These are phyloP conservation scores for Regulus satrapa DNA, from an alignment of 2,113 vertebrate species.

Conservation along the genomic window DNA sequence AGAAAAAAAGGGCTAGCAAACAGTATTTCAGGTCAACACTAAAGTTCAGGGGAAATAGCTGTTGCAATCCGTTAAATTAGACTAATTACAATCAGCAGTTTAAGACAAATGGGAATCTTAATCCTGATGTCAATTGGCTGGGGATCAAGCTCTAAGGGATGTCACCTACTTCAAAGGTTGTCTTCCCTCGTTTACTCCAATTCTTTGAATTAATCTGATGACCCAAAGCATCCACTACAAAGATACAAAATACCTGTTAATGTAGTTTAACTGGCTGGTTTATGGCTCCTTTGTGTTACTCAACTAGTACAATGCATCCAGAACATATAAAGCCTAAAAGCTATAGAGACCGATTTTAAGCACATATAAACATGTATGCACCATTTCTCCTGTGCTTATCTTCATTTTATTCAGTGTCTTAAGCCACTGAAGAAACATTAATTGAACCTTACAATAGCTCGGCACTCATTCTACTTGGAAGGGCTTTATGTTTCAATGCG, in stretches of 20 bases:
- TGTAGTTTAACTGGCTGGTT: background rate
- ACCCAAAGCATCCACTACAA: background rate
- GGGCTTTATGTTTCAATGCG: background rate
- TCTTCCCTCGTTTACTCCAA: background rate
- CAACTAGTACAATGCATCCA: background rate
- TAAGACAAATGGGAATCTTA: background rate
- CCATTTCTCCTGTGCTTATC: background rate
- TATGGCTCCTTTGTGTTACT: background rate
- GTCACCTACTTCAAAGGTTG: background rate
- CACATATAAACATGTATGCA: background rate
- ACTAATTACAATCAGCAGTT: background rate
- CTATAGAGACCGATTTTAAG: background rate
- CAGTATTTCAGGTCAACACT: background rate
- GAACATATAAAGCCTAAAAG: background rate
- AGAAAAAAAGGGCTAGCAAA: background rate
- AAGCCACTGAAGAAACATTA: background rate
- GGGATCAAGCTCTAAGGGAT: background rate
- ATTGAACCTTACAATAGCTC: background rate
- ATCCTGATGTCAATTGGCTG: background rate
- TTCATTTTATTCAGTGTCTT: background rate
- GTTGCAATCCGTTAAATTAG: background rate
- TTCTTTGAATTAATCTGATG: background rate
- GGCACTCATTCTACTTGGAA: background rate
- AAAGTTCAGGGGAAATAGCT: background rate
- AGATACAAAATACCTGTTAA: background rate